A percentile compares a stretch with the other conserved stretches of the same genome.
These are phyloP conservation scores for Euplexia lucipara DNA, from an alignment of 2,888 invertebrate genomes.

Conservation along the genomic window DNA sequence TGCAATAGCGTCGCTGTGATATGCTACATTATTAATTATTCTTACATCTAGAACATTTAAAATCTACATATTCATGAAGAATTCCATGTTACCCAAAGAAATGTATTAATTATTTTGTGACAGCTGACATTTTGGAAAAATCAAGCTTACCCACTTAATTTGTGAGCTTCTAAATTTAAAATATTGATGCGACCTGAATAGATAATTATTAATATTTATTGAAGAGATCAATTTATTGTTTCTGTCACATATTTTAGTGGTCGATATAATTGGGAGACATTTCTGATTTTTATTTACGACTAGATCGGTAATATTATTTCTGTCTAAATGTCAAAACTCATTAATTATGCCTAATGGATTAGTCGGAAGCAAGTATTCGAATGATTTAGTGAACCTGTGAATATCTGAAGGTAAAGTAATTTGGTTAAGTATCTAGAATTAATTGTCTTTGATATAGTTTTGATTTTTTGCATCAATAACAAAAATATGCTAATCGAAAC, in stretches of 20 bases:
- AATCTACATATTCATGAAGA: slow-evolving; percentile 51
- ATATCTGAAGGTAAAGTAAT: slow-evolving; percentile 23
- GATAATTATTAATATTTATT: slow-evolving; percentile 39
- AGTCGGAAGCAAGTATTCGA: slow-evolving; percentile 51
- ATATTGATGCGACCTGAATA: slow-evolving; percentile 52
- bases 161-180: slow-evolving; percentile 31
- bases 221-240: slow-evolving; percentile 35
- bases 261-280: slow-evolving; percentile 36
- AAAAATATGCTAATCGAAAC: not conserved
- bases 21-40: slow-evolving; percentile 20
- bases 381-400: slow-evolving; percentile 36
- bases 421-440: slow-evolving; percentile 38
- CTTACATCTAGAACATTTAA: slow-evolving; percentile 19
- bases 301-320: slow-evolving; percentile 28
- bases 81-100: slow-evolving; percentile 42
- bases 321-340: slow-evolving; percentile 53
- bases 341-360: slow-evolving; percentile 53
- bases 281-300: slow-evolving; percentile 41
- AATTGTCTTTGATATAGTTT: slow-evolving; percentile 36
- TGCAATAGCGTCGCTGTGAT: slow-evolving; percentile 20
- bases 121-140: slow-evolving; percentile 57
- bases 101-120: slow-evolving; percentile 56
- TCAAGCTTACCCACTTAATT: slow-evolving; percentile 30
- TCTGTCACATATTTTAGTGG: slow-evolving; percentile 46
- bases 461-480: not conserved